Percentiles rank a stretch among this genome's conserved stretches.
Conservation (phyloP, 1,140 invertebrate genomes). For the Anoplolepis gracilipes region DNA sequence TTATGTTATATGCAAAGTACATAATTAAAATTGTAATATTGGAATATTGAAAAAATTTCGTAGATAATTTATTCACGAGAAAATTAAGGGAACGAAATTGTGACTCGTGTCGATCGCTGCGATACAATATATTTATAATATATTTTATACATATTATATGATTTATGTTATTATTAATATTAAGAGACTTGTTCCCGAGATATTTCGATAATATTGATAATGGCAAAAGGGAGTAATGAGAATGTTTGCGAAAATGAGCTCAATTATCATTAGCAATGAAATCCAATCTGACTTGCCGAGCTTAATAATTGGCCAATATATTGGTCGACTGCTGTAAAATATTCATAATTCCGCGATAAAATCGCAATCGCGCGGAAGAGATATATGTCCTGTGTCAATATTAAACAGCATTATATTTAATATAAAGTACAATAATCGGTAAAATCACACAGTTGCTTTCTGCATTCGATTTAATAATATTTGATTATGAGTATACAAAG, state of each 20-base stretch:
- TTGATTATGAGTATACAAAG: neutral
- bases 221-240: constrained; percentile 20
- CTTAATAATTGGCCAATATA: constrained; percentile 14
- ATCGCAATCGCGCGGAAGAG: neutral
- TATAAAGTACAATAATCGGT: neutral
- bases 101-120: too few relatives aligned
- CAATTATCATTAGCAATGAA: constrained; percentile 28
- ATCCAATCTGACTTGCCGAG: constrained; percentile 23
- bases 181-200: constrained; percentile 23
- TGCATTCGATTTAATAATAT: neutral
- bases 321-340: neutral
- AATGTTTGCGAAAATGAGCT: constrained; percentile 17
- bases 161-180: too few relatives aligned
- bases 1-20: neutral
- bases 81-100: too few relatives aligned
- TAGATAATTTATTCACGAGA: too few relatives aligned
- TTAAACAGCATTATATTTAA: constrained; percentile 3
- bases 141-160: too few relatives aligned
- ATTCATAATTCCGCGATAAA: constrained; percentile 13
- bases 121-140: too few relatives aligned
- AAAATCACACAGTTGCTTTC: neutral
- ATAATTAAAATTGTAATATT: neutral
- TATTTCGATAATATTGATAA: constrained; percentile 43
- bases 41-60: neutral
- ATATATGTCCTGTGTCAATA: neutral